phyloP scores from a whole-genome alignment of 2,113 vertebrate genomes.

The Hepsetus odoe region DNA sequence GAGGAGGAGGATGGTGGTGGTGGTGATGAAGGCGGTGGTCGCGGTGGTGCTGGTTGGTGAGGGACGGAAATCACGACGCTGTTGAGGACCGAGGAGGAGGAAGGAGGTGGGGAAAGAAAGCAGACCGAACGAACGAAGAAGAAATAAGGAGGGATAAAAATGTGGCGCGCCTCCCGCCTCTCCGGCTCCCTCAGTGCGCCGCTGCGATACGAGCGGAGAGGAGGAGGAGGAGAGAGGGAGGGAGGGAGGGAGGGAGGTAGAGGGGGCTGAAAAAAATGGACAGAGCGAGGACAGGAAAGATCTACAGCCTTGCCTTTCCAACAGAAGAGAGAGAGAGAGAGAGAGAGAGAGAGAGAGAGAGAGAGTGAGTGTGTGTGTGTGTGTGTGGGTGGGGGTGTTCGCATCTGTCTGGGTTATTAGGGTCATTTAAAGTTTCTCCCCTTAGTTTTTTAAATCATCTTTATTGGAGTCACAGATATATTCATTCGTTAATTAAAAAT shows the following conservation, averaged over 20 bases:
- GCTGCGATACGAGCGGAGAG: constrained; percentile 49
- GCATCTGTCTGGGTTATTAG: constrained; percentile 12
- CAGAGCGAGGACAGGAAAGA: constrained; percentile 23
- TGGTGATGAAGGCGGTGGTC: neutral
- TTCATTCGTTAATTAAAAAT: neutral
- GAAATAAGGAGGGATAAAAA: constrained; percentile 26
- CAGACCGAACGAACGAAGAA: constrained; percentile 23
- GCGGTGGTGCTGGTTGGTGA: neutral
- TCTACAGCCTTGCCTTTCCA: constrained; percentile 17
- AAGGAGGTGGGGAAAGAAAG: constrained; percentile 24
- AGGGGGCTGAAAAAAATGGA: neutral
- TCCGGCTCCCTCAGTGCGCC: constrained; percentile 41
- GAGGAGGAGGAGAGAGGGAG: neutral
- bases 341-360: constrained; percentile 43
- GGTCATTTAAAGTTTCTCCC: constrained; percentile 1
- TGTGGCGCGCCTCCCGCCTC: constrained; percentile 28
- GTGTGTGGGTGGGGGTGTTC: neutral
- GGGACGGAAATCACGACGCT: neutral
- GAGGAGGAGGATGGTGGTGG: neutral
- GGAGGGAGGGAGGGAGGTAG: neutral
- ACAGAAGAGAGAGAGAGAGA: constrained; percentile 30
- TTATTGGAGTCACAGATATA: too few species aligned
- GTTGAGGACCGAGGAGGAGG: neutral
- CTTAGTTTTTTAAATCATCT: constrained; percentile 4
- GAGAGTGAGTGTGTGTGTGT: neutral